Base-by-base conservation (phyloP, 2,113 vertebrate genomes). In the Ctenodactylus gundi region DNA sequence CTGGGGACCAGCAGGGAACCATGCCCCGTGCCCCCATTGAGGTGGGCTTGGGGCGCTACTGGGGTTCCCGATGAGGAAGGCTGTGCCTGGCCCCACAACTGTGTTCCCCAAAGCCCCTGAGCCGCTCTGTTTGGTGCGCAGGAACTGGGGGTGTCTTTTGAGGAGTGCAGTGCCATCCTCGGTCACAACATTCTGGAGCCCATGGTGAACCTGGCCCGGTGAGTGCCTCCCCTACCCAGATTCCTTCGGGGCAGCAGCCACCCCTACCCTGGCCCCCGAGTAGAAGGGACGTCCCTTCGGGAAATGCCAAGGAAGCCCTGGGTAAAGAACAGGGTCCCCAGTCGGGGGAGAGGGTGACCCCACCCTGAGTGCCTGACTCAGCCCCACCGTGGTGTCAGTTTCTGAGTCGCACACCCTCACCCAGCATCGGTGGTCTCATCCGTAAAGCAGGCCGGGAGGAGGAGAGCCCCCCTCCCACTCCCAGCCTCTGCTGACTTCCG, bases 141-240 rank as follows among this genome's bases (percentile, higher is more conserved):
- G 99, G 99, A 99, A 89, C 98, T 98, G 88, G 98, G 98, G 51
- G 97, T 99, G 83, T 90, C 95, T 82, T 99, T 99, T 84, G 98
- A 98, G 1, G 99, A 99, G 97, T 99, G 99, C 96, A 99, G 99
- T 0, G 99, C 99, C 65, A 98, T 98, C 78, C 99, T 99, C 0
- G 99, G 99, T 18, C 98, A 99, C 96, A 99, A 99, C 1, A 98
- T 99, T 94, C 94, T 95, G 0, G 97, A 99, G 87, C 98, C 98
- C 78, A 88, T 99, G 97, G 97, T 98, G 96, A 98, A 91, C 70
- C 95, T 99, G 49, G 97, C 98, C 96, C 98, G 99, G 99, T 99
- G 98, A 99, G 98, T 12, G 11, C 15, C 1, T 31, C 36, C 2
- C 4, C 41, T 17, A 9, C 67, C 65, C 85, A 68, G 85, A 78